phyloP scores from a whole-genome alignment of 2,113 vertebrate species.

The Rhinopomastus cyanomelas region DNA sequence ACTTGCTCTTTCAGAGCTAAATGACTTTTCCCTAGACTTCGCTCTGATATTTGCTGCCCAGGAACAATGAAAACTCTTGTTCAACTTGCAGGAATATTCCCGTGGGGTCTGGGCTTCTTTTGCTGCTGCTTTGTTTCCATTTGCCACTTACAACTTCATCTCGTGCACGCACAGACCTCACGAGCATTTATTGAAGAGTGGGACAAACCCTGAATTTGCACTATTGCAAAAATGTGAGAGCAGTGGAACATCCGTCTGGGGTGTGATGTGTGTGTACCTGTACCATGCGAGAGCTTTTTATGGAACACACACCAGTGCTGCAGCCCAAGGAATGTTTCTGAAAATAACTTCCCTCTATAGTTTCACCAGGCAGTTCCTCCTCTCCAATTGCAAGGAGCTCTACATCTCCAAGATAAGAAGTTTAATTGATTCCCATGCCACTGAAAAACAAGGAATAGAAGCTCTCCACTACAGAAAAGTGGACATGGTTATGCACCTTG shows the following conservation, averaged over 20 bases:
- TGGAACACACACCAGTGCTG: neutral
- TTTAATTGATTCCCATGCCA: neutral
- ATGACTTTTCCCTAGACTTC: neutral
- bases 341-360: neutral
- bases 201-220: neutral
- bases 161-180: neutral
- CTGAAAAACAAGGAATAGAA: neutral
- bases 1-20: neutral
- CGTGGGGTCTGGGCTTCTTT: neutral
- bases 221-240: neutral
- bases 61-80: constrained; percentile 38
- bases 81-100: neutral
- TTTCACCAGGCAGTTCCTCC: neutral
- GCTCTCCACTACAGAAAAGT: neutral
- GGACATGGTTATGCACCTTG: neutral
- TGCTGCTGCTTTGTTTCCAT: neutral
- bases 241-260: neutral
- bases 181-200: neutral
- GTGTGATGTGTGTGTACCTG: rapidly evolving
- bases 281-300: neutral
- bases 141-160: neutral
- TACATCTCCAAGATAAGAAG: neutral
- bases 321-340: neutral
- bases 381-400: neutral
- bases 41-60: rapidly evolving